Evolutionary conservation across 2,888 invertebrate genomes (phyloP).

Genomic region (Conistra vaccinii): DNA sequence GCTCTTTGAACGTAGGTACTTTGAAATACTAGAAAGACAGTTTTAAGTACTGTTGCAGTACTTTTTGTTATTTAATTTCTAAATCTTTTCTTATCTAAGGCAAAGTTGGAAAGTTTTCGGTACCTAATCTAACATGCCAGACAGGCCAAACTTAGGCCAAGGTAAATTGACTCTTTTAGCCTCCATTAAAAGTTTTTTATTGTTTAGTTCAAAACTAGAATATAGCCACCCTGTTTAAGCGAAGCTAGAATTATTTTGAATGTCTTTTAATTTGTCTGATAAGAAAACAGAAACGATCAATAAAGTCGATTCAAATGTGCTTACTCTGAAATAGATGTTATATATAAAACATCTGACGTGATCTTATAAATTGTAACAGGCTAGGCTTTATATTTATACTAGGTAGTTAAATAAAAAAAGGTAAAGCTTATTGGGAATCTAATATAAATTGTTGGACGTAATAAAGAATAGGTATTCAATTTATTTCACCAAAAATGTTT

Average conservation of each 20-base stretch:
- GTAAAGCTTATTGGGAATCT: not conserved
- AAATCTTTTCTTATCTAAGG: slow-evolving; percentile 24
- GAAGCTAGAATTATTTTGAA: not conserved
- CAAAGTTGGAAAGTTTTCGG: slow-evolving; percentile 30
- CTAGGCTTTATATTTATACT: not conserved
- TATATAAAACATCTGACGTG: not conserved
- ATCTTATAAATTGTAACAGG: not conserved
- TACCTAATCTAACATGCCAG: slow-evolving; percentile 31
- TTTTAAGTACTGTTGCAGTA: not conserved
- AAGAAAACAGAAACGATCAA: not conserved
- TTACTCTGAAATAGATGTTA: not conserved
- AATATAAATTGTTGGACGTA: not conserved
- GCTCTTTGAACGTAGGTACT: not conserved
- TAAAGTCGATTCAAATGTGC: not conserved
- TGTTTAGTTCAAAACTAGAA: not conserved
- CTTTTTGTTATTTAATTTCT: not conserved
- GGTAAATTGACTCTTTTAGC: slow-evolving; percentile 32
- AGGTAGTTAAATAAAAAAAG: not conserved
- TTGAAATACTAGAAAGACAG: not conserved
- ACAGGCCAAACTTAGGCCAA: slow-evolving; percentile 32
- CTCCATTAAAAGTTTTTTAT: slow-evolving; percentile 26
- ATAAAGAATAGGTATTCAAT: not conserved
- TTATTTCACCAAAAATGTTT: not conserved
- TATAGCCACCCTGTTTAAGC: not conserved
- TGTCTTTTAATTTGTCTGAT: not conserved